Base-by-base conservation (phyloP, 2,113 vertebrate genomes). In the Lepidothrix coronata region DNA sequence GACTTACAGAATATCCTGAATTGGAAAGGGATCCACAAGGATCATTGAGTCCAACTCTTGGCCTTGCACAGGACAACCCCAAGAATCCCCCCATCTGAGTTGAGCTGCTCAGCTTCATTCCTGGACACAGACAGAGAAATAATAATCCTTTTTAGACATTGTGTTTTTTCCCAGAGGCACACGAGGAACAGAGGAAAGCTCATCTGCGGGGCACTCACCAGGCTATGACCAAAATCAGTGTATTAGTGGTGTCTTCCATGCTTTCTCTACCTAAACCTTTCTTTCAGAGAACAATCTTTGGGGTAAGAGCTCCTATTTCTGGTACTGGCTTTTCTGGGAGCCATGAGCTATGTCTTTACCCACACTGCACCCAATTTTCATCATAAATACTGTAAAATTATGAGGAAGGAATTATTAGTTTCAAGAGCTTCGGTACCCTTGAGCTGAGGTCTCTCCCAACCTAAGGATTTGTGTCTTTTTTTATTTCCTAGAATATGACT, bases 181-280 rank as follows among this genome's bases (percentile, higher is more conserved):
- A 2, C 4, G 9, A 28, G 25, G 65, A 72, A n/a, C 14, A 74
- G 37, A 71, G 31, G 25, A 67, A 71, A 92, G 22, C 6, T 25
- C 33, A 10, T 30, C 37, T 52, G 22, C 0, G 0, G 5, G 24
- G 8, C 7, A 43, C 9, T 63, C 12, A 1, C 6, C 35, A 51
- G 23, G 16, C 21, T 72, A 6, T 13, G 22, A 27, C 18, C 57
- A 81, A 87, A 76, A 48, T 9, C 4, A 0, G 2, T 22, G 5
- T 37, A 16, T 16, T 41, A 35, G 14, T 52, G 27, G 2, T 31
- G 7, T 37, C 19, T 37, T 67, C 30, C 39, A n/a, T 0, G 0
- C 5, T 75, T 88, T 49, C 52, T 41, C 13, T 66, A 72, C 14
- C 35, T 48, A 37, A 77, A 54, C 3, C 4, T 25, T 87, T 77